Percentiles rank a stretch among this genome's conserved stretches.
These are phyloP conservation scores for Drosophila pegasa DNA, from an alignment of 2,888 invertebrate genomes.

Conservation along the genomic window DNA sequence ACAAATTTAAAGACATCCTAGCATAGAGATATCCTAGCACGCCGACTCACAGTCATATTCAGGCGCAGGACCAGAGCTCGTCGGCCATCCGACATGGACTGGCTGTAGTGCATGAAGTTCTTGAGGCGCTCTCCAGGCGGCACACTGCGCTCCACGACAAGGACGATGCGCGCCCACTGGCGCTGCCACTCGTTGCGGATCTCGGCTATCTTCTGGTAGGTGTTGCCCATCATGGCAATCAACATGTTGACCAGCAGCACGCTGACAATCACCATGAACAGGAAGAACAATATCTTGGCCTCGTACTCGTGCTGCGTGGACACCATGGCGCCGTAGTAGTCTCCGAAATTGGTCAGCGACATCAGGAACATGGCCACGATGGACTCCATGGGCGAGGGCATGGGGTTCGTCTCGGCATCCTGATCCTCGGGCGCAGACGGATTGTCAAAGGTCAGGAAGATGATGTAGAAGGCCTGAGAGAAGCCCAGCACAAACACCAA, in stretches of 20 bases:
- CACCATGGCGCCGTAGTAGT: constrained; percentile 96
- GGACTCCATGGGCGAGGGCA: constrained; percentile 96
- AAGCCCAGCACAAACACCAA: constrained; percentile 98
- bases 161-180: constrained; percentile 98
- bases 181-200: constrained; percentile 99
- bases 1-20: too few species aligned
- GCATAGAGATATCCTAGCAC: neutral
- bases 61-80: constrained; percentile 94
- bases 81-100: constrained; percentile 95
- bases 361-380: constrained; percentile 99
- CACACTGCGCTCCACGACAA: constrained; percentile 98
- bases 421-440: constrained; percentile 93
- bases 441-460: constrained; percentile 94
- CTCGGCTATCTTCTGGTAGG: constrained; percentile 98
- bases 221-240: constrained; percentile 99
- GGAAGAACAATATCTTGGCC: constrained; percentile 96
- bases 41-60: constrained; percentile 91
- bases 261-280: constrained; percentile 98
- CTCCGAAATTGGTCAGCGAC: constrained; percentile 98
- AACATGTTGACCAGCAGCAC: constrained; percentile 98
- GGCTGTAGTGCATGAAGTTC: constrained; percentile 95
- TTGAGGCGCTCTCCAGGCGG: constrained; percentile 93
- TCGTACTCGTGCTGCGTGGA: constrained; percentile 94
- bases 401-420: constrained; percentile 93
- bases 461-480: constrained; percentile 97